These are phyloP conservation scores for Chanos chanos DNA, from an alignment of 2,797 vertebrate species.

Conservation along the genomic window DNA sequence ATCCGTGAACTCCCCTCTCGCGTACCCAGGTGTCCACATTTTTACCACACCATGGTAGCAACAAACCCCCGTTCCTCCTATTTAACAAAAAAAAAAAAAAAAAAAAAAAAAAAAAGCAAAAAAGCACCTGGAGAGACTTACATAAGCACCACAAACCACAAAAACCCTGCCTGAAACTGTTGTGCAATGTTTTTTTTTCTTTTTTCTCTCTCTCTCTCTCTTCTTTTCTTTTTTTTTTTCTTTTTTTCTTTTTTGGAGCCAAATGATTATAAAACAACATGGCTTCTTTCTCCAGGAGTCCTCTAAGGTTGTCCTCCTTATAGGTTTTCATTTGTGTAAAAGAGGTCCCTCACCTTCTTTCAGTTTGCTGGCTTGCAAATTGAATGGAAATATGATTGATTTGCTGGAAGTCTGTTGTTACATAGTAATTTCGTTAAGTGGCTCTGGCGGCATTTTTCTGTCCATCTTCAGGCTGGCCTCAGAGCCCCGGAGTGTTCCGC, in stretches of 20 bases:
- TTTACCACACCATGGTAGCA: neutral
- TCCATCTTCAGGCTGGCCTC: slow-evolving; percentile 8
- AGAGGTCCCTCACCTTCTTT: slow-evolving; percentile 48
- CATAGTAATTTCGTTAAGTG: slow-evolving; percentile 45
- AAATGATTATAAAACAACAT: slow-evolving; percentile 28
- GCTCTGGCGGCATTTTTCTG: slow-evolving; percentile 5
- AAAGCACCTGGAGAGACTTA: slow-evolving; percentile 19
- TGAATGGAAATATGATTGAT: slow-evolving; percentile 56
- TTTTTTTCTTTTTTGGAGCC: slow-evolving; percentile 8
- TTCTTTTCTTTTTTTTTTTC: slow-evolving; percentile 3
- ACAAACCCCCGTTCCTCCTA: slow-evolving; percentile 15
- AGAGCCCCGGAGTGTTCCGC: neutral
- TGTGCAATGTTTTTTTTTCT: slow-evolving; percentile 17
- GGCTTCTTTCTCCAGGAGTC: slow-evolving; percentile 26
- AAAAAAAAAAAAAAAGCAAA: neutral
- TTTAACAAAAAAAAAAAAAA: neutral
- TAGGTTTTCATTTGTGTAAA: slow-evolving; percentile 50
- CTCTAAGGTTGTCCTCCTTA: slow-evolving; percentile 37
- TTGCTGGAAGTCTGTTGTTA: slow-evolving; percentile 22
- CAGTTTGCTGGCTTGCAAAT: slow-evolving; percentile 38
- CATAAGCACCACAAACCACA: slow-evolving; percentile 17
- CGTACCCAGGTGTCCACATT: no score
- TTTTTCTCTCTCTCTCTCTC: no score
- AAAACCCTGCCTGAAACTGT: slow-evolving; percentile 16
- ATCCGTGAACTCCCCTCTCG: no score